These are phyloP conservation scores for Tachyglossus aculeatus DNA, from an alignment of 2,797 vertebrate species.

Conservation along the genomic window DNA sequence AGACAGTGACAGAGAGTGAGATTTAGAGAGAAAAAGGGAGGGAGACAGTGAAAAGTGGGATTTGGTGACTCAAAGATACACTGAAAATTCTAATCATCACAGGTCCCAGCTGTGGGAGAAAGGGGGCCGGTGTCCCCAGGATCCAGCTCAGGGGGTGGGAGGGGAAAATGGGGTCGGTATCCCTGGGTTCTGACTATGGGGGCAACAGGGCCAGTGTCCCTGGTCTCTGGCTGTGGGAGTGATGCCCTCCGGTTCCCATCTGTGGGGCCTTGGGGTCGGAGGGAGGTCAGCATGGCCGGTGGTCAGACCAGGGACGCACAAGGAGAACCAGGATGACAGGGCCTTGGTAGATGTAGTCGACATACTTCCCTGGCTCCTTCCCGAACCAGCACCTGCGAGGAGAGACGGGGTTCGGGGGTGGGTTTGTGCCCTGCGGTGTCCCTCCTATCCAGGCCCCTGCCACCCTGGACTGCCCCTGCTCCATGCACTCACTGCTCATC, in stretches of 20 bases:
- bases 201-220: neutral
- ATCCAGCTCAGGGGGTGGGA: neutral
- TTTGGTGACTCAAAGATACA: neutral
- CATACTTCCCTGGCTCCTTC: slow-evolving; percentile 93
- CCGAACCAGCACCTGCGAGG: slow-evolving; percentile 95
- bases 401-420: too few relatives aligned
- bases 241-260: neutral
- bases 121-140: neutral
- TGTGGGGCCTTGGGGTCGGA: neutral
- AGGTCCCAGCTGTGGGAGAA: neutral
- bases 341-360: slow-evolving; percentile 98
- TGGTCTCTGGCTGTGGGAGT: neutral
- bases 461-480: neutral
- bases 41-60: neutral
- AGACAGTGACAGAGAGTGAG: neutral
- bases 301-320: slow-evolving; percentile 74
- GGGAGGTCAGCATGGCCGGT: neutral
- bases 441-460: too few relatives aligned
- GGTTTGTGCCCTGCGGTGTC: too few relatives aligned
- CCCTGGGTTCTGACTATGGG: accelerated
- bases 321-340: slow-evolving; percentile 96
- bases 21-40: neutral
- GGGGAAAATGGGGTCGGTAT: neutral
- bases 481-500: slow-evolving; percentile 95
- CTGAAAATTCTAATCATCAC: neutral